Percentiles rank a stretch among this genome's conserved stretches.
Conservation (phyloP, 1,140 invertebrate species). For the Lucilia sericata region DNA sequence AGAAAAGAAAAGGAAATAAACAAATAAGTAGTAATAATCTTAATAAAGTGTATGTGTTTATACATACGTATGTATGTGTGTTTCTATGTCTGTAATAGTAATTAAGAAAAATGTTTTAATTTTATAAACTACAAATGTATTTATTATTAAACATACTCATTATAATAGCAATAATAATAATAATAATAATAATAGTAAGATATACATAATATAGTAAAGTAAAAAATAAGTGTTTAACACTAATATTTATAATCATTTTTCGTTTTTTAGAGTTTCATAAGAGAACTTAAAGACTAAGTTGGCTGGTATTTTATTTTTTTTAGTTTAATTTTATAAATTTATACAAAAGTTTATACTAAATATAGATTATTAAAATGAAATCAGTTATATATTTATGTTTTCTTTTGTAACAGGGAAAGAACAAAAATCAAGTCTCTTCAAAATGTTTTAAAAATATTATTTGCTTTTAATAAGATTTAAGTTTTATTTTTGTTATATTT, state of each 20-base stretch:
- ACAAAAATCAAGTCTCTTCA: too few species aligned
- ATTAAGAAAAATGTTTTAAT: neutral
- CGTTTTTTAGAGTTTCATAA: neutral
- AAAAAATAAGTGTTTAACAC: constrained; percentile 21
- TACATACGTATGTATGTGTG: neutral
- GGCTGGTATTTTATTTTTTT: neutral
- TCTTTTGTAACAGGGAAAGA: too few species aligned
- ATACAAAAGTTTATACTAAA: neutral
- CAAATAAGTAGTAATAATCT: neutral
- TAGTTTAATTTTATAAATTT: constrained; percentile 5
- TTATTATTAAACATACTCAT: neutral
- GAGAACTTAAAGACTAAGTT: neutral
- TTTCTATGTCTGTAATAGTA: neutral
- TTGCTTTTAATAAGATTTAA: neutral
- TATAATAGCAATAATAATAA: neutral
- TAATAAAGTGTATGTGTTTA: neutral
- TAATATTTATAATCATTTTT: neutral
- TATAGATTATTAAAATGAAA: neutral
- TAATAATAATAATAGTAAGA: neutral
- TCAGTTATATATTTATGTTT: too few species aligned
- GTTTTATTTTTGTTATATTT: neutral
- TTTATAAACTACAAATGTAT: constrained; percentile 10
- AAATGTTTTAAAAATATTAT: too few species aligned
- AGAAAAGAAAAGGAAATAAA: neutral
- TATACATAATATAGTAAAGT: neutral